Evolutionary conservation across 2,797 vertebrate species (phyloP), one percentile per base, ranked within the genome.

Genomic region (Menidia menidia): DNA sequence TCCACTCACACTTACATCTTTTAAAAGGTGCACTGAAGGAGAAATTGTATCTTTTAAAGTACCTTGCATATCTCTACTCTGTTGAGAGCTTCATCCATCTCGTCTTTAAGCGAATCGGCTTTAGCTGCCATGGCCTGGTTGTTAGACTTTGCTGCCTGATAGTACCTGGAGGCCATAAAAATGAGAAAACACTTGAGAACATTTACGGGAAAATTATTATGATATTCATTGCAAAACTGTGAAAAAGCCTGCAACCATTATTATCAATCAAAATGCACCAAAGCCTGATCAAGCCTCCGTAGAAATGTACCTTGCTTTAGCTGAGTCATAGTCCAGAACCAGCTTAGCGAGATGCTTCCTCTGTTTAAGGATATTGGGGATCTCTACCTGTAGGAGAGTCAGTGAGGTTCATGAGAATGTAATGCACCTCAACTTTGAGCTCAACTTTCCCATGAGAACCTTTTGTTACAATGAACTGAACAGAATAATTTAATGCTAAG

Each of bases 41-140:
- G 16, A 43, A 4, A 50, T 18, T 13, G 25, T 51, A 18, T 3
- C 45, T 14, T 47, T 0, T 15, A 15, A 15, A 25, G 18, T 57
- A 98, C 98, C 96, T 98, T 99, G 94, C 98, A 99, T 63, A 96
- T 96, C 80, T 99, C 98, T 56, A 99, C 97, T 96, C 98, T 99
- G 84, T 97, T 98, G 56, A 95, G 95, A 60, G 98, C 97, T 89
- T 99, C 98, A 35, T 98, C 98, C 97, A 98, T 96, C 91, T 99
- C 98, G 47, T 99, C 98, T 79, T 98, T 98, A 16, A 98, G 93
- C 1, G 94, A 96, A 64, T 99, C 98, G n/a, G 92, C 92, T 87
- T 99, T 99, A 3, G 96, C 95, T 12, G 95, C 94, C 89, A 97
- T 95, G 11, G 97, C 93, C 83, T 95, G 97, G 91, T 97, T 96